These are phyloP conservation scores for Frankliniella fusca DNA, from an alignment of 2,888 invertebrate species.

Conservation along the genomic window DNA sequence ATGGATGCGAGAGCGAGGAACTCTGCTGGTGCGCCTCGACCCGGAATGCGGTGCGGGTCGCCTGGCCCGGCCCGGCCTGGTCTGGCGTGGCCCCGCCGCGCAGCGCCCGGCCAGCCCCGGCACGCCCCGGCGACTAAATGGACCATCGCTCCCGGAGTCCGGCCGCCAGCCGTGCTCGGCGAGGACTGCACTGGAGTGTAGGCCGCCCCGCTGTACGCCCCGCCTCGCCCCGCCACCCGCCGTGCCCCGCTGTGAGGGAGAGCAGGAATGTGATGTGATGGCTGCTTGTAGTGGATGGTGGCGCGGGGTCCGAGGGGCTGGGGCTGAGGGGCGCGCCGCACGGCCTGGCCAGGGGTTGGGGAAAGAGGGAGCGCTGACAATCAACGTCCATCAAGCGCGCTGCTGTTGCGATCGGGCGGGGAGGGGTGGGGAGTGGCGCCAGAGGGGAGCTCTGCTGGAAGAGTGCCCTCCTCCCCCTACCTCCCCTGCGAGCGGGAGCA, in stretches of 20 bases:
- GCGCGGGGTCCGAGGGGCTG: neutral
- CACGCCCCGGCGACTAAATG: neutral
- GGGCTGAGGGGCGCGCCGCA: neutral
- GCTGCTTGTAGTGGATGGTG: neutral
- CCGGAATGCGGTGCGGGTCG: neutral
- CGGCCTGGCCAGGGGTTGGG: neutral
- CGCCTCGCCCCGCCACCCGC: constrained; percentile 8
- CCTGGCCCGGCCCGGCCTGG: neutral
- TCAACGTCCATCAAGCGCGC: constrained; percentile 15
- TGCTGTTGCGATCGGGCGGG: neutral
- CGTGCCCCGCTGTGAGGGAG: neutral
- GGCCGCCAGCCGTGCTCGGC: neutral
- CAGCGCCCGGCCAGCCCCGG: too few species aligned
- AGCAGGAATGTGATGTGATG: constrained; percentile 14
- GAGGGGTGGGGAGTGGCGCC: neutral
- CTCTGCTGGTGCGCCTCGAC: neutral
- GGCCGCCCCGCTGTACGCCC: constrained; percentile 6
- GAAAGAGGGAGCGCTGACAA: neutral
- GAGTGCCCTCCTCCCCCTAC: neutral
- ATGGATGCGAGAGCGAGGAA: neutral
- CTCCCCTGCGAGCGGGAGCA: neutral
- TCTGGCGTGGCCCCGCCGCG: neutral
- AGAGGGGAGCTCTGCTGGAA: too few species aligned
- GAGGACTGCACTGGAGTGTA: neutral
- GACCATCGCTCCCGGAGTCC: constrained; percentile 8